A percentile compares a stretch with the other conserved stretches of the same genome.
Evolutionary conservation across 2,888 invertebrate genomes (phyloP).

Genomic region (Aphodius granarius): DNA sequence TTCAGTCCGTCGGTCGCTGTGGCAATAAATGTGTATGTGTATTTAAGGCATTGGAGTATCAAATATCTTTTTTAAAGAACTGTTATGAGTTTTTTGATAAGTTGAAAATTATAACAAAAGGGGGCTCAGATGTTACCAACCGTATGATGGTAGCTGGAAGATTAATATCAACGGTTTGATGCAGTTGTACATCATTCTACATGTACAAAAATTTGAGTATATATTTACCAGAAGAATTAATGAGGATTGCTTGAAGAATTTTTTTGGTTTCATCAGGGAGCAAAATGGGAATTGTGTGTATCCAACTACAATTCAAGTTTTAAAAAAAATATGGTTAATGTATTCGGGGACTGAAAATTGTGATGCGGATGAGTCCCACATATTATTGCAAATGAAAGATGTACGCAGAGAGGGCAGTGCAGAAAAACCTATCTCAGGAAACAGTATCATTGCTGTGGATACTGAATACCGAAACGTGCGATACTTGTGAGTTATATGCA

Average conservation of each 20-base stretch:
- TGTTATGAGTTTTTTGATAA: slow-evolving; percentile 1
- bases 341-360: slow-evolving; percentile 20
- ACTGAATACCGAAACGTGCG: not conserved
- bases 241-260: slow-evolving; percentile 33
- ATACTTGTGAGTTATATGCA: not conserved
- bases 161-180: not conserved
- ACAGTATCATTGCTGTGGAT: not conserved
- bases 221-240: slow-evolving; percentile 29
- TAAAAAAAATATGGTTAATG: slow-evolving; percentile 28
- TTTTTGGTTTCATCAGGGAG: slow-evolving; percentile 33
- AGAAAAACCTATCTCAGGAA: not conserved
- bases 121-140: too few species aligned
- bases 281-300: slow-evolving; percentile 28
- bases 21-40: slow-evolving; percentile 30
- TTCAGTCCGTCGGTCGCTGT: slow-evolving; percentile 34
- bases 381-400: not conserved
- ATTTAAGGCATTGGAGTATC: slow-evolving; percentile 23
- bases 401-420: not conserved
- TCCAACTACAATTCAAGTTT: slow-evolving; percentile 29
- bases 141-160: not conserved
- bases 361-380: not conserved
- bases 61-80: slow-evolving; percentile 31
- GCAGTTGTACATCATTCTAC: not conserved
- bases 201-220: not conserved
- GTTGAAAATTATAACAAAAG: not conserved